Evolutionary conservation across 2,888 invertebrate genomes (phyloP).

Genomic region (Himalopsyche kuldschensis): DNA sequence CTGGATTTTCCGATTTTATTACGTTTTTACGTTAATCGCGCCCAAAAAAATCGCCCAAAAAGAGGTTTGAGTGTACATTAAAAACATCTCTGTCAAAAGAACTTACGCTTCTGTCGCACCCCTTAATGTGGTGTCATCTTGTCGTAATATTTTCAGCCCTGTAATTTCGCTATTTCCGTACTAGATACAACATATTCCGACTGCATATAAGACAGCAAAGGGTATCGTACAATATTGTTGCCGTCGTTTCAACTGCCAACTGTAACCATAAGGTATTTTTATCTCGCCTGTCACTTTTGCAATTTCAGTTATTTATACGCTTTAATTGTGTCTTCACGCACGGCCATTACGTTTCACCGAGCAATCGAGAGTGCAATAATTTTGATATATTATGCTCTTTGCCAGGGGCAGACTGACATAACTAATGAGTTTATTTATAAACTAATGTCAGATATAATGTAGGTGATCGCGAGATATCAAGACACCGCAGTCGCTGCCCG

Average conservation of each 20-base stretch:
- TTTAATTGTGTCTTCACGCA: neutral
- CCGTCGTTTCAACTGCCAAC: neutral
- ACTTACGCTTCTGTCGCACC: too few relatives aligned
- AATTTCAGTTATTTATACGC: neutral
- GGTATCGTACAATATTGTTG: neutral
- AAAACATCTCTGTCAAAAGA: too few relatives aligned
- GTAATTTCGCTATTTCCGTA: too few relatives aligned
- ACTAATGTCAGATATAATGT: neutral
- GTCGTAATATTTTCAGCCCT: too few relatives aligned
- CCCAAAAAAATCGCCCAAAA: too few relatives aligned
- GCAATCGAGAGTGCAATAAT: neutral
- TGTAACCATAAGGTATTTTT: neutral
- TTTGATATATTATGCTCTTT: neutral
- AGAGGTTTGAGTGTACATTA: too few relatives aligned
- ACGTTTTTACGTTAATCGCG: too few relatives aligned
- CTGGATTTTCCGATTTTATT: too few relatives aligned
- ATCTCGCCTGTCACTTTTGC: neutral
- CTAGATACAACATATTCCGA: too few relatives aligned
- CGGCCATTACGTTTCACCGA: neutral
- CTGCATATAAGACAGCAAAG: neutral
- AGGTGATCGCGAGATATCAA: neutral
- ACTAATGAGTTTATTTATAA: neutral
- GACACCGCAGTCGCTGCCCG: neutral
- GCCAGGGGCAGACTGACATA: neutral
- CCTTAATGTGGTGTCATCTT: too few relatives aligned